Evolutionary conservation across 2,888 invertebrate genomes (phyloP).

Genomic region (Pemphredon lugubris): DNA sequence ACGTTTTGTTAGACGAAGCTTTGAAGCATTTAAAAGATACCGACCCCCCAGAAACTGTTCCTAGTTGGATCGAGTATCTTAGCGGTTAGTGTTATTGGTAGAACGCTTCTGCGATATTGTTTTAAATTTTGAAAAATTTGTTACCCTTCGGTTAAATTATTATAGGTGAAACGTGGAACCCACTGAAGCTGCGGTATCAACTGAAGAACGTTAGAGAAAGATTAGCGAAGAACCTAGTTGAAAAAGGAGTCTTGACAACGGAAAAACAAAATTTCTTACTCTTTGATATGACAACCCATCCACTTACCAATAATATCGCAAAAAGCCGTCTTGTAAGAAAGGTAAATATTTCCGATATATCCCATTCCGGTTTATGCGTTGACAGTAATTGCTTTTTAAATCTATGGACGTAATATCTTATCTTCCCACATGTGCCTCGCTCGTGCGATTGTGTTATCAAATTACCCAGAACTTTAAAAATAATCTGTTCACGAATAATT

Average conservation of each 20-base stretch:
- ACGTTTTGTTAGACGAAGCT: constrained; percentile 97
- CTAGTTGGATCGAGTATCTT: constrained; percentile 99
- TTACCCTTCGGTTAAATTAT: constrained; percentile 50
- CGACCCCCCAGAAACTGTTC: constrained; percentile 97
- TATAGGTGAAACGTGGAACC: constrained; percentile 99
- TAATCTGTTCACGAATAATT: no score
- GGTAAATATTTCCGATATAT: constrained; percentile 82
- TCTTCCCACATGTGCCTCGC: constrained; percentile 28
- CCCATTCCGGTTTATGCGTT: not conserved
- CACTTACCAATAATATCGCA: constrained; percentile 95
- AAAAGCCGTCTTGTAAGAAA: constrained; percentile 98
- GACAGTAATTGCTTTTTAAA: not conserved
- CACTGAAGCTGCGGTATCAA: constrained; percentile 98
- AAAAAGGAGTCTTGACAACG: constrained; percentile 99
- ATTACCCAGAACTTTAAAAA: no score
- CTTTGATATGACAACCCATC: constrained; percentile 99
- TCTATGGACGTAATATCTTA: constrained; percentile 45
- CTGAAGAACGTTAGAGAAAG: constrained; percentile 99
- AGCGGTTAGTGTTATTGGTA: constrained; percentile 89
- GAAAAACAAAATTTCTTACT: constrained; percentile 99
- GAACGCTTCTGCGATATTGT: no score
- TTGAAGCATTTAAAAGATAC: constrained; percentile 99
- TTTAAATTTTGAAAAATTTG: not conserved
- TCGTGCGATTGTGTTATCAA: not conserved
- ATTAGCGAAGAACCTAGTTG: constrained; percentile 99